Base-by-base conservation (phyloP, 2,113 vertebrate species). In the Ceyx margarethae region DNA sequence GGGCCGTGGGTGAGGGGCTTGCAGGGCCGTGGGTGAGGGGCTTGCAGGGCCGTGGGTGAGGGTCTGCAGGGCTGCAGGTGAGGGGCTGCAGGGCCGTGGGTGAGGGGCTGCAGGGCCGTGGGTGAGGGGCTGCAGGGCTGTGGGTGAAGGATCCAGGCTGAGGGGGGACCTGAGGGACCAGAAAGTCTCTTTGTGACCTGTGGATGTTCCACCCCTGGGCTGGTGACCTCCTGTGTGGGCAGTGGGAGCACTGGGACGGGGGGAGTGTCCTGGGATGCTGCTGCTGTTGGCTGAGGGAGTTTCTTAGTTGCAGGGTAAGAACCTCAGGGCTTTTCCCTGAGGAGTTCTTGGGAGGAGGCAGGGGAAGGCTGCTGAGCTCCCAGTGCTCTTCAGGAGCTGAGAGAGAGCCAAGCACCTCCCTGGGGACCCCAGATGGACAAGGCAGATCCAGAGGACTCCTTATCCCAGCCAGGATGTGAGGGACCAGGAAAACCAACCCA, bases 161-260 rank as follows among this genome's bases (percentile, higher is more conserved):
- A 35, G 23, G 0, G 6, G 69, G 62, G 31, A 8, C 1, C 0
- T 22, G 35, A 20, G n/a, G 13, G n/a, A 26, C 50, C 21, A 3
- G 3, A 5, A 11, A 28, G 56, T 5, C 9, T 1, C 3, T 62
- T 17, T 37, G 74, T 33, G 74, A 29, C 8, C 1, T 0, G 0
- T 28, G 69, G 50, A 1, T 50, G 0, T 67, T 81, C 51, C 10
- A 3, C 28, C 2, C 1, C 9, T 5, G 26, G n/a, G 29, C 9
- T 4, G 8, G 2, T 61, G 78, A 4, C 21, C 56, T 29, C 2
- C 7, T 1, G 7, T 2, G 17, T 2, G 7, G 60, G 66, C 68
- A 42, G 82, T 37, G 31, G 81, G 35, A 43, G 64, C 0, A 1
- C 43, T 19, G 73, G 9, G 54, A 29, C 2, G 0, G 8, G 15